Conservation (phyloP, 2,888 invertebrate species). For the Steinernema hermaphroditum region DNA sequence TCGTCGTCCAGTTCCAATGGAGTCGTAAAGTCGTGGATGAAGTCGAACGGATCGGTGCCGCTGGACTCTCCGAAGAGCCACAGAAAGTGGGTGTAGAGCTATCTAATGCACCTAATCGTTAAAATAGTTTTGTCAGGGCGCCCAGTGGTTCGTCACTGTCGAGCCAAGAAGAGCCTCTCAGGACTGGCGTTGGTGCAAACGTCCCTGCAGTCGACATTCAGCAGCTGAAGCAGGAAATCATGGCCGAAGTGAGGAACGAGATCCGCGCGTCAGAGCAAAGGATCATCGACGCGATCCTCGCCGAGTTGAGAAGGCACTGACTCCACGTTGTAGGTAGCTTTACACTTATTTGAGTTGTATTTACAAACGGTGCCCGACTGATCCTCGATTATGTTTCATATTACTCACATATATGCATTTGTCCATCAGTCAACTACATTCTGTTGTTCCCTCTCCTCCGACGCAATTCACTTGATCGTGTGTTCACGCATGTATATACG, state of each 20-base stretch:
- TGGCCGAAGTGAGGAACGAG: constrained; percentile 15
- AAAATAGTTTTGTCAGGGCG: constrained; percentile 21
- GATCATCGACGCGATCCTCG: constrained; percentile 21
- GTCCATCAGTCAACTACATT: not conserved
- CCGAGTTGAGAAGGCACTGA: constrained; percentile 9
- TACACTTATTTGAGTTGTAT: constrained; percentile 31
- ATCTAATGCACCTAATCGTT: not conserved
- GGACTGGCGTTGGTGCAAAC: not conserved
- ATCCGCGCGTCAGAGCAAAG: constrained; percentile 19
- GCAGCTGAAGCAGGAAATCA: constrained; percentile 25
- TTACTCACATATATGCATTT: not conserved
- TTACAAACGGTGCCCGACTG: constrained; percentile 25
- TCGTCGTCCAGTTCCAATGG: not conserved
- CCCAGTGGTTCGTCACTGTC: constrained; percentile 25
- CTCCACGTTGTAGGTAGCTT: constrained; percentile 2
- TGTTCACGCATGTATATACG: constrained; percentile 15
- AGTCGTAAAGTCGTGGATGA: constrained; percentile 21
- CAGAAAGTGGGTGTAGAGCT: not conserved
- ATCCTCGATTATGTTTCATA: not conserved
- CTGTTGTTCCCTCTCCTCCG: not conserved
- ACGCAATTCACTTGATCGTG: constrained; percentile 20
- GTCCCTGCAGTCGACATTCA: not conserved
- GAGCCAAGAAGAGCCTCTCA: constrained; percentile 13
- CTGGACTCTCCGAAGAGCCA: constrained; percentile 19
- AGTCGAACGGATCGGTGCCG: constrained; percentile 3